Evolutionary conservation across 2,113 vertebrate species (phyloP).

Genomic region (Oxyruncus cristatus): DNA sequence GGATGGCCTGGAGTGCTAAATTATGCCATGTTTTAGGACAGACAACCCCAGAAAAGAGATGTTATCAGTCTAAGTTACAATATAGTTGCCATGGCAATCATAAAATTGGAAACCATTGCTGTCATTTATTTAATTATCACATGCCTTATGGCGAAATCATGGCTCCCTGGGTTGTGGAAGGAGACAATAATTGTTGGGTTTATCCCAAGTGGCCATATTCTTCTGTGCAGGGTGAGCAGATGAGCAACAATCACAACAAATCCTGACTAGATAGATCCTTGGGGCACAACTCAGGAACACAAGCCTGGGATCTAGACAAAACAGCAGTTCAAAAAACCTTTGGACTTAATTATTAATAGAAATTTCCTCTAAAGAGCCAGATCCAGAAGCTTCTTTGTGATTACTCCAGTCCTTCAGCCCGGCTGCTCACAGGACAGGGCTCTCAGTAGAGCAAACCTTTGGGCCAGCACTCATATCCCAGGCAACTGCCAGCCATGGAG

Average conservation of each 20-base stretch:
- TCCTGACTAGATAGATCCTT: not conserved
- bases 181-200: not conserved
- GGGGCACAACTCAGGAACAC: not conserved
- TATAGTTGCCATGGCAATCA: conserved; percentile 17
- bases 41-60: not conserved
- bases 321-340: not conserved
- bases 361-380: not conserved
- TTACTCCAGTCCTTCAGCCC: not conserved
- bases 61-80: not conserved
- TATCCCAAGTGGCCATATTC: not conserved
- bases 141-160: not conserved
- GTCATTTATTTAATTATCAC: not conserved
- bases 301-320: not conserved
- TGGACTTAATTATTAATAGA: not conserved
- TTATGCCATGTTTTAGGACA: not conserved
- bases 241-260: not conserved
- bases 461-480: not conserved
- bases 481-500: not conserved
- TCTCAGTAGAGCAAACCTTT: not conserved
- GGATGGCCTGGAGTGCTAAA: not conserved
- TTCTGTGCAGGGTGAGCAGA: not conserved
- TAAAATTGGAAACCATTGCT: not conserved
- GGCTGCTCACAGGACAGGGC: not conserved
- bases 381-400: not conserved
- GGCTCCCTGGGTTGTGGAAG: not conserved